Conservation (phyloP, 1,140 invertebrate genomes). For the Varroa destructor region DNA sequence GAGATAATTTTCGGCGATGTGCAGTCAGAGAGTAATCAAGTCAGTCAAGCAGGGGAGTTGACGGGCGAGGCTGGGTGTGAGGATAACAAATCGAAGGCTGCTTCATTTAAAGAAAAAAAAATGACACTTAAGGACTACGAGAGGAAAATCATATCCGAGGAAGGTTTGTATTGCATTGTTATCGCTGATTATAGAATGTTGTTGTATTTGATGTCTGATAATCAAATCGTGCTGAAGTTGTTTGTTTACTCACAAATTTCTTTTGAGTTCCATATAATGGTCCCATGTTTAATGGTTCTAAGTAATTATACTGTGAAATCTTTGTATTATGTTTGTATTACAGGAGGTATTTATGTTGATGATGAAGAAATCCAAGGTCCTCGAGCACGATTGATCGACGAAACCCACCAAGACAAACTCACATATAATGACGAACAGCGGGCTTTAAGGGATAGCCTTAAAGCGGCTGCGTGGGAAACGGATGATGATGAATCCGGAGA, state of each 20-base stretch:
- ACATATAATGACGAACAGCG: conserved; percentile 34
- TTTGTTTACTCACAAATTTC: conserved; percentile 1
- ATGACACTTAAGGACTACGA: conserved; percentile 46
- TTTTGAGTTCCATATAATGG: not conserved
- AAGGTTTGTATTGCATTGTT: conserved; percentile 32
- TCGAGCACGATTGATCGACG: conserved; percentile 1
- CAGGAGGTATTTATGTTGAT: conserved; percentile 4
- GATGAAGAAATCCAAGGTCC: conserved; percentile 1
- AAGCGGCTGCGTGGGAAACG: conserved; percentile 31
- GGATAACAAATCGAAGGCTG: conserved; percentile 37
- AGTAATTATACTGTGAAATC: not conserved
- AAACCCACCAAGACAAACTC: conserved; percentile 24
- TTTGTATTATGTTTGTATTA: not conserved
- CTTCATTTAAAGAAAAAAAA: conserved; percentile 35
- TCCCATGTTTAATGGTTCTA: not conserved
- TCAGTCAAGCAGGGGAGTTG: conserved; percentile 36
- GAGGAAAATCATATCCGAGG: conserved; percentile 42
- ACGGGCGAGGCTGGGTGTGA: conserved; percentile 29
- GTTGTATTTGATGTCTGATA: not conserved
- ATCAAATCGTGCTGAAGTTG: not conserved
- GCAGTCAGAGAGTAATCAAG: conserved; percentile 28
- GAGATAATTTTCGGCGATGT: conserved; percentile 39
- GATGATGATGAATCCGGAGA: conserved; percentile 33
- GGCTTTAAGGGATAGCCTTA: conserved; percentile 34
- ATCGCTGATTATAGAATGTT: not conserved